These are phyloP conservation scores for Peromyscus polionotus DNA, from an alignment of 2,113 vertebrate genomes.

Conservation along the genomic window DNA sequence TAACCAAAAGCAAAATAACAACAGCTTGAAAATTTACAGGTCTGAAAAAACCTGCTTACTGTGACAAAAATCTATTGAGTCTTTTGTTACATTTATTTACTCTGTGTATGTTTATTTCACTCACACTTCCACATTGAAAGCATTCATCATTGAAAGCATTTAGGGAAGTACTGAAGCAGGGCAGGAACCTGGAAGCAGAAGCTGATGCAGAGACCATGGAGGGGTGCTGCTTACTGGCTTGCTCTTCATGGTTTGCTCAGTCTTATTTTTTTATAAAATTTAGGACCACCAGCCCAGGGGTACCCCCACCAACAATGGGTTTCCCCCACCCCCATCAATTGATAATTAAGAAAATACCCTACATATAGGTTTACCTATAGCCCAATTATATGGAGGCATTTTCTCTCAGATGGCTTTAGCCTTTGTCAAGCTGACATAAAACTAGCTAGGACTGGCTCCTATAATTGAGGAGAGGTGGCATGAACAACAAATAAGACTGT, in stretches of 20 bases:
- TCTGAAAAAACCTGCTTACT: constrained; percentile 41
- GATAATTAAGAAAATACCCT: background rate
- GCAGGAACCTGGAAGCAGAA: no score
- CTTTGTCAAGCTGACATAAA: background rate
- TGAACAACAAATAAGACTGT: background rate
- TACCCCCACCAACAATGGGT: no score
- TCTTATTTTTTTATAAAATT: no score
- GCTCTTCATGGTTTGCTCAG: no score
- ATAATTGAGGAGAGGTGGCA: background rate
- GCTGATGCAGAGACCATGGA: no score
- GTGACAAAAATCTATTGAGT: constrained; percentile 14
- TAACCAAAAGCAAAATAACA: constrained; percentile 15
- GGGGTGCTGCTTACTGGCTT: no score
- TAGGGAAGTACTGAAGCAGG: no score
- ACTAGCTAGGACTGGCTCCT: background rate
- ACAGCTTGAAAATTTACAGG: constrained; percentile 47
- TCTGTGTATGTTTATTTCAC: no score
- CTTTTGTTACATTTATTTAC: background rate
- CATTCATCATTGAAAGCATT: no score
- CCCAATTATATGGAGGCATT: background rate
- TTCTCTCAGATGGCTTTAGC: background rate
- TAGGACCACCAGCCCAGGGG: no score
- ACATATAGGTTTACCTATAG: background rate
- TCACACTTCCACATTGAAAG: no score
- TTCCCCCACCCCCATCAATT: no score